Percentiles rank a stretch among this genome's conserved stretches.
Conservation (phyloP, 2,113 vertebrate species). For the Cercopithecus mona region DNA sequence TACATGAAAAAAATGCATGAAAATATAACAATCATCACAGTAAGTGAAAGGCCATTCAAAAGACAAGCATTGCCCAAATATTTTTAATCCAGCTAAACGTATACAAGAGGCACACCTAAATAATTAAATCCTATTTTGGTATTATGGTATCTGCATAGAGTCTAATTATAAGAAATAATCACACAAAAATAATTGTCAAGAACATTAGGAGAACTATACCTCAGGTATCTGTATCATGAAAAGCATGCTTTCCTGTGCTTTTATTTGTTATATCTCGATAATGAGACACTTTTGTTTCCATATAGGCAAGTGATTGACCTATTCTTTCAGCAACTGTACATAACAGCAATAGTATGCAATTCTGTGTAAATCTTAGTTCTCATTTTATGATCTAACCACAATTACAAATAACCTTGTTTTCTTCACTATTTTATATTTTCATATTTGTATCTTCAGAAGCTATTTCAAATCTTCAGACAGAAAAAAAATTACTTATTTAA, state of each 20-base stretch:
- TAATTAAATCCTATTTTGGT: background rate
- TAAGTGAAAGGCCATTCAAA: background rate
- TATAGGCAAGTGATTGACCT: background rate
- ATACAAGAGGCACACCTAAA: background rate
- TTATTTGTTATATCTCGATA: background rate
- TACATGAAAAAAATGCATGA: background rate
- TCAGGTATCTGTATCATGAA: background rate
- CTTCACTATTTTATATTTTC: background rate
- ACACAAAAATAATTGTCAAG: background rate
- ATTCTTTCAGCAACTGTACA: background rate
- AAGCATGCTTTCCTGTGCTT: background rate
- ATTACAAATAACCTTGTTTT: background rate
- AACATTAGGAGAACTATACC: background rate
- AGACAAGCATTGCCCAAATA: background rate
- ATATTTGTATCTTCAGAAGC: background rate
- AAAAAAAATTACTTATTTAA: background rate
- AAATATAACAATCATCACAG: background rate
- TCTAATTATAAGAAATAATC: background rate
- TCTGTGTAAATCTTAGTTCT: background rate
- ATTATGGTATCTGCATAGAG: background rate
- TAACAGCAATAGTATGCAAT: background rate
- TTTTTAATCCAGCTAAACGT: constrained; percentile 1
- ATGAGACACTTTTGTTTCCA: background rate
- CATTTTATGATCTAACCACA: background rate
- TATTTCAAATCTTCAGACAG: background rate